Conservation (phyloP, 2,113 vertebrate species). For the Meriones unguiculatus region DNA sequence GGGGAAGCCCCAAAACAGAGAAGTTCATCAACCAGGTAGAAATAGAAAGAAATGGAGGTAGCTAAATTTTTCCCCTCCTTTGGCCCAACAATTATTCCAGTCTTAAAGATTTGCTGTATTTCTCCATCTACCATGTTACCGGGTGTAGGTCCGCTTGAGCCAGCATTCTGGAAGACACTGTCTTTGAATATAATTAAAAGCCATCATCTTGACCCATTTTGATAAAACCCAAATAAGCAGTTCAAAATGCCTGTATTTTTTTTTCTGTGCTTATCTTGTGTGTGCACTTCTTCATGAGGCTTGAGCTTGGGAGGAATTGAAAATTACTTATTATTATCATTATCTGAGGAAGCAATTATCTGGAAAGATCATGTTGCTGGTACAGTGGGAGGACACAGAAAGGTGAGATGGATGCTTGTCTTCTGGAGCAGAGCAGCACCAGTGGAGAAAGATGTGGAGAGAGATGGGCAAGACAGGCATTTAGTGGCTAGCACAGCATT, state of each 20-base stretch:
- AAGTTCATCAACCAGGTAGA: background rate
- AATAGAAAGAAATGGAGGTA: background rate
- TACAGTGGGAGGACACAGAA: background rate
- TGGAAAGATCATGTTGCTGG: background rate
- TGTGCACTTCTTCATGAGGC: background rate
- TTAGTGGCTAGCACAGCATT: background rate
- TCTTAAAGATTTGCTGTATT: conserved; percentile 7
- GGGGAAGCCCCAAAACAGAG: background rate
- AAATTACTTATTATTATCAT: background rate
- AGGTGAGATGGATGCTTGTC: background rate
- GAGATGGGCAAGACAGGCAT: background rate
- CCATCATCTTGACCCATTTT: background rate
- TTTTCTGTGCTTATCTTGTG: background rate
- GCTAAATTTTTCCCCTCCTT: background rate
- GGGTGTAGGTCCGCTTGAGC: background rate
- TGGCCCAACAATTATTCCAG: background rate
- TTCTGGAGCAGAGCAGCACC: background rate
- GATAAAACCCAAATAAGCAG: background rate
- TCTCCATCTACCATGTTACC: background rate
- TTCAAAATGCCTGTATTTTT: background rate
- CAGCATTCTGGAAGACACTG: background rate
- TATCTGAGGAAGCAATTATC: background rate
- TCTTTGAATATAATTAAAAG: conserved; percentile 49
- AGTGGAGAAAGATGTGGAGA: background rate
- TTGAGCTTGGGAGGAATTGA: conserved; percentile 3